Conservation (phyloP, 2,113 vertebrate genomes). For the Anguilla japonica region DNA sequence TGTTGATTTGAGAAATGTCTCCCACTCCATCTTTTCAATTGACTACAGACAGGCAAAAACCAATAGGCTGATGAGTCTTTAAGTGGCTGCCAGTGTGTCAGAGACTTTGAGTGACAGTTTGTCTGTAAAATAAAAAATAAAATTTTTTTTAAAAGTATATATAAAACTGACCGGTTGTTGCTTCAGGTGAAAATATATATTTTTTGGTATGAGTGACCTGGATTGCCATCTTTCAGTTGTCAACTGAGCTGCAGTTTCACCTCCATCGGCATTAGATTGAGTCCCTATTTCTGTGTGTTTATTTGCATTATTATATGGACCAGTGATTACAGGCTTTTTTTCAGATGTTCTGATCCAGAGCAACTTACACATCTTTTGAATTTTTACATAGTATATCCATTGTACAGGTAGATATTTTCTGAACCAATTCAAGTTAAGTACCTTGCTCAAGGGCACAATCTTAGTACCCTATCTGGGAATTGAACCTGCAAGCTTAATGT, state of each 20-base stretch:
- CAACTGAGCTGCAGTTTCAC: constrained; percentile 71
- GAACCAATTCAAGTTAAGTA: no score
- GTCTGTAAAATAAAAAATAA: neutral
- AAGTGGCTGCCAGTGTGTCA: neutral
- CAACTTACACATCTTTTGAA: no score
- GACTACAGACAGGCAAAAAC: neutral
- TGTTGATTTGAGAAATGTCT: neutral
- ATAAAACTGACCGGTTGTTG: neutral
- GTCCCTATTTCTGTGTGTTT: neutral
- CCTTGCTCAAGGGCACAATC: neutral
- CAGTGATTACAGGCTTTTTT: neutral
- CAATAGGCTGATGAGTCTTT: neutral
- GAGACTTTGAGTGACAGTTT: constrained; percentile 2
- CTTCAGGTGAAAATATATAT: neutral
- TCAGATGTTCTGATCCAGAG: no score
- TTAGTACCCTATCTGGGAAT: neutral
- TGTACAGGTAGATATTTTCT: no score
- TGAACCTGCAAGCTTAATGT: no score
- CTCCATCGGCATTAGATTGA: constrained; percentile 60
- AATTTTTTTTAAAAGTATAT: no score
- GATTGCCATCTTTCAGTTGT: constrained; percentile 43
- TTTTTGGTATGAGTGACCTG: neutral
- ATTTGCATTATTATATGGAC: neutral
- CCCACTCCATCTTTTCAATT: constrained; percentile 8
- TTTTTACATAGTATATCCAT: no score